Conservation (phyloP, 2,888 invertebrate species). For the Sinodicranocentrus sp. region DNA sequence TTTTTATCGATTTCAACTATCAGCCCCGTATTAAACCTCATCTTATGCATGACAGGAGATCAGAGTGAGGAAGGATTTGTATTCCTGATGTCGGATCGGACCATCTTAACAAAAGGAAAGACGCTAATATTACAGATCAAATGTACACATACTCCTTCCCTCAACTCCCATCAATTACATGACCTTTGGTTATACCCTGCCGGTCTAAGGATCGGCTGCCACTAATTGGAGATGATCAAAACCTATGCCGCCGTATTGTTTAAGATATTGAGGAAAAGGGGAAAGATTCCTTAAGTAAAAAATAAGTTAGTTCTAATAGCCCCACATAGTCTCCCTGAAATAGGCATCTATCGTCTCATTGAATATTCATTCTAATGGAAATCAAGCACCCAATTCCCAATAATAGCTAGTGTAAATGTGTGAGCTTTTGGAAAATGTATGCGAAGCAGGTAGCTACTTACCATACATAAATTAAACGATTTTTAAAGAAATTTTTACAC, state of each 20-base stretch:
- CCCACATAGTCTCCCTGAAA: background rate
- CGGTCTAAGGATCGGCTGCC: constrained; percentile 44
- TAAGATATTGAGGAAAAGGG: background rate
- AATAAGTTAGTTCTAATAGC: background rate
- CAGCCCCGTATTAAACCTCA: constrained; percentile 10
- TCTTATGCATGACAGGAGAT: background rate
- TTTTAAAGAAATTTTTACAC: no score
- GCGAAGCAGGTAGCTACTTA: no score
- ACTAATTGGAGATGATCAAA: constrained; percentile 60
- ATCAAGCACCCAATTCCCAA: background rate
- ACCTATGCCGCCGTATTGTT: constrained; percentile 28
- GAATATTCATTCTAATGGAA: background rate
- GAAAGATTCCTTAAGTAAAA: background rate
- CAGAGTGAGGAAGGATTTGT: constrained; percentile 29
- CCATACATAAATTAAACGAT: no score
- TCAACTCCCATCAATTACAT: constrained; percentile 56
- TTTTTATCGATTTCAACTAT: constrained; percentile 27
- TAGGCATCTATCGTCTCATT: background rate
- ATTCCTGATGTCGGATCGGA: constrained; percentile 32
- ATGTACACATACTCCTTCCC: constrained; percentile 41
- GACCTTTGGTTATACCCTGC: constrained; percentile 52
- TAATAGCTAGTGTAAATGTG: no score
- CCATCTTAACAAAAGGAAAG: constrained; percentile 13
- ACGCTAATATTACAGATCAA: constrained; percentile 31
- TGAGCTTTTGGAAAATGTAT: no score